A percentile compares a stretch with the other conserved stretches of the same genome.
Evolutionary conservation across 2,888 invertebrate species (phyloP).

Genomic region (Calameuta filiformis): DNA sequence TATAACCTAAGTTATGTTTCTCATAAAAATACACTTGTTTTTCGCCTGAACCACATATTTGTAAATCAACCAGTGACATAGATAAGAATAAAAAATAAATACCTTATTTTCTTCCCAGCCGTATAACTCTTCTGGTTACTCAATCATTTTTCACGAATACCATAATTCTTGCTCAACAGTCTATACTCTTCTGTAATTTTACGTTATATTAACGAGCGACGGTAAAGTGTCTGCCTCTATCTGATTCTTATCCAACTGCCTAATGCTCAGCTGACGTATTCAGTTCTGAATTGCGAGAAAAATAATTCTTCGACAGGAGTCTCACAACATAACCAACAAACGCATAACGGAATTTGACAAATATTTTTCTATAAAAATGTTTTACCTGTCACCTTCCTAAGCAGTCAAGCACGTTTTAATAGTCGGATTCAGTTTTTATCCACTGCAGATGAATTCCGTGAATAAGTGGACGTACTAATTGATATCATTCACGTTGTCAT

Average conservation of each 20-base stretch:
- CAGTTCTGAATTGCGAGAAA: background rate
- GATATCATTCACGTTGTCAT: conserved; percentile 54
- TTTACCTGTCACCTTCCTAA: background rate
- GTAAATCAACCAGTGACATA: background rate
- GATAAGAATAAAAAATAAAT: background rate
- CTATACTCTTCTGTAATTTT: background rate
- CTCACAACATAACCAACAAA: background rate
- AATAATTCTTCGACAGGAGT: background rate
- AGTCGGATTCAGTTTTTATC: background rate
- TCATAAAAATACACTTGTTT: background rate
- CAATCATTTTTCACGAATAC: background rate
- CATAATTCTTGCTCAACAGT: background rate
- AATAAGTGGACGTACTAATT: conserved; percentile 57
- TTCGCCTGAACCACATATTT: background rate
- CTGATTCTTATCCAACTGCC: background rate
- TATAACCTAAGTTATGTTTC: conserved; percentile 29
- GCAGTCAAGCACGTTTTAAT: background rate
- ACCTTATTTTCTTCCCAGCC: background rate
- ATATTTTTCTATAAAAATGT: background rate
- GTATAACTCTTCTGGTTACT: background rate
- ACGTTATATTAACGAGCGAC: background rate
- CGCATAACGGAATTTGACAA: background rate
- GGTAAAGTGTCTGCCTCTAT: background rate
- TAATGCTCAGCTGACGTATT: background rate
- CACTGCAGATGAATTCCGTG: conserved; percentile 3